Evolutionary conservation across 2,888 invertebrate species (phyloP).

Genomic region (Athrips mouffetella): DNA sequence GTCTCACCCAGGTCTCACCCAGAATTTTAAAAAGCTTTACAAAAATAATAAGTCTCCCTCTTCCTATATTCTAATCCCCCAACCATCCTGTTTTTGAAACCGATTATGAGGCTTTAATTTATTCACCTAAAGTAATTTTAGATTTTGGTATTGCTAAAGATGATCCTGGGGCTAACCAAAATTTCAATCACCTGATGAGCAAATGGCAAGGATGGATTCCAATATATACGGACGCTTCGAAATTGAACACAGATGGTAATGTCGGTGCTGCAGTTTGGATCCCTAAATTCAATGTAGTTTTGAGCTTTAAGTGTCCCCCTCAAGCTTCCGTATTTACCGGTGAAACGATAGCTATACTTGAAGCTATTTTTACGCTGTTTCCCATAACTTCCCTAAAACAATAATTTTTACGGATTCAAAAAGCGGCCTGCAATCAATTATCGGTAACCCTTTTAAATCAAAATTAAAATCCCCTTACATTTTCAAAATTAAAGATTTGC

Average conservation of each 20-base stretch:
- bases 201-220: background rate
- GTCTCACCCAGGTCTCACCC: too few species aligned
- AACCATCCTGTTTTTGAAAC: too few species aligned
- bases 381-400: background rate
- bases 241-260: background rate
- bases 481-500: background rate
- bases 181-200: background rate
- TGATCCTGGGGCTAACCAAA: background rate
- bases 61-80: too few species aligned
- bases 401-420: constrained; percentile 3
- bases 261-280: constrained; percentile 11
- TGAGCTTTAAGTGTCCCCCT: constrained; percentile 4
- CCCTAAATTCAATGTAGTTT: background rate
- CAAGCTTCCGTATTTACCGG: constrained; percentile 5
- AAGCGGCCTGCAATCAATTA: background rate
- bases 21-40: too few species aligned
- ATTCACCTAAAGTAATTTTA: background rate
- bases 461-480: background rate
- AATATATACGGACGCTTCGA: constrained; percentile 4
- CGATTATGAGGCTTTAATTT: too few species aligned
- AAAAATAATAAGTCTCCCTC: too few species aligned
- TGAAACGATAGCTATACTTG: background rate
- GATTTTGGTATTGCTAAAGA: background rate
- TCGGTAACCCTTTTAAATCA: background rate
- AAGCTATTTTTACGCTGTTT: background rate